Conservation (phyloP, 1,140 invertebrate species). For the Paraescarpia echinospica region DNA sequence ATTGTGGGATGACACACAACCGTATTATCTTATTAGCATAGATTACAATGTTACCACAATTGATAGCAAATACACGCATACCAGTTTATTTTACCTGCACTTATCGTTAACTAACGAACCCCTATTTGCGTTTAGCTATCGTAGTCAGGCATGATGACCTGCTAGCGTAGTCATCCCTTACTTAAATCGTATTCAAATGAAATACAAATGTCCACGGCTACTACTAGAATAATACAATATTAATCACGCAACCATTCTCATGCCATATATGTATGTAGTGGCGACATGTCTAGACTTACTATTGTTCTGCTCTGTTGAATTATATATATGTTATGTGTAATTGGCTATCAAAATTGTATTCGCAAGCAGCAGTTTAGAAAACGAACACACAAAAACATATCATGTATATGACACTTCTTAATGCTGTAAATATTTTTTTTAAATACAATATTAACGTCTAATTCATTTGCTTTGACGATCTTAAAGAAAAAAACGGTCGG, state of each 20-base stretch:
- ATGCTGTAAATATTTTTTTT: neutral
- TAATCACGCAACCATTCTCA: neutral
- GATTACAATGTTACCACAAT: too few relatives aligned
- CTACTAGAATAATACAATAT: neutral
- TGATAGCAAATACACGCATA: too few relatives aligned
- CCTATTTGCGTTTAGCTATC: neutral
- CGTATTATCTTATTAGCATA: neutral
- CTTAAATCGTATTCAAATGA: neutral
- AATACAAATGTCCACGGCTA: neutral
- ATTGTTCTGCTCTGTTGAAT: neutral
- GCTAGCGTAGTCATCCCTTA: neutral
- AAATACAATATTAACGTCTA: neutral
- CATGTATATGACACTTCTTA: neutral
- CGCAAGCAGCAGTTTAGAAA: too few relatives aligned
- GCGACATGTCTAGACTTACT: neutral
- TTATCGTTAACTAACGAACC: neutral
- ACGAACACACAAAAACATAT: neutral
- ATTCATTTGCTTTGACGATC: neutral
- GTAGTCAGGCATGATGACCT: neutral
- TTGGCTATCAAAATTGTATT: too few relatives aligned
- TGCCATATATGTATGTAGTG: neutral
- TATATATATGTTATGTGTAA: neutral
- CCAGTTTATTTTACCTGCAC: too few relatives aligned
- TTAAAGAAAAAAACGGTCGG: neutral
- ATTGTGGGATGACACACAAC: too few relatives aligned